These are phyloP conservation scores for Jacana jacana DNA, from an alignment of 2,113 vertebrate species.

Conservation along the genomic window DNA sequence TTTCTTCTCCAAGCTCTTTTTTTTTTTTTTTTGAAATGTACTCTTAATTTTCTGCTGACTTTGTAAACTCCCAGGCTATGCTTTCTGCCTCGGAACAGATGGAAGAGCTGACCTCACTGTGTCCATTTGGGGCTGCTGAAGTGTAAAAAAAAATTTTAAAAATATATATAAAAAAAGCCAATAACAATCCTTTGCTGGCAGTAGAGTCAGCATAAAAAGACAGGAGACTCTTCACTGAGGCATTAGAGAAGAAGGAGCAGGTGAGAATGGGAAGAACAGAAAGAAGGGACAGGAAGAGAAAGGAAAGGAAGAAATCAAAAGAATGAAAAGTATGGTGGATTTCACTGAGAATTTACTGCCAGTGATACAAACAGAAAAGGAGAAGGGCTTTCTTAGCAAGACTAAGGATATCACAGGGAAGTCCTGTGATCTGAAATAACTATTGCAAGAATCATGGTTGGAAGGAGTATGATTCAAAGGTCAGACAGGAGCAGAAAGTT, in stretches of 20 bases:
- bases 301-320: not conserved
- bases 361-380: not conserved
- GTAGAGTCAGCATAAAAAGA: not conserved
- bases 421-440: not conserved
- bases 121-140: not conserved
- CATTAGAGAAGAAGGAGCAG: not conserved
- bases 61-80: not conserved
- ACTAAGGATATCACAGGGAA: not conserved
- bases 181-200: not conserved
- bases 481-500: not conserved
- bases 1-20: not conserved
- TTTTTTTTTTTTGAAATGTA: not conserved
- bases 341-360: not conserved
- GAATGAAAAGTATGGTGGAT: not conserved
- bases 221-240: not conserved
- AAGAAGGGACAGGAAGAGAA: not conserved
- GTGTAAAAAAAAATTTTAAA: not conserved
- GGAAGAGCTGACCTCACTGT: not conserved
- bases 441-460: not conserved
- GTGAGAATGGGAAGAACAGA: not conserved
- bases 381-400: not conserved
- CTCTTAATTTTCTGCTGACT: conserved; percentile 1
- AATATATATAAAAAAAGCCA: not conserved
- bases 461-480: not conserved
- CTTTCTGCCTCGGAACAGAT: conserved; percentile 18